Conservation (phyloP, 1,140 invertebrate genomes). For the Arctopsyche grandis region DNA sequence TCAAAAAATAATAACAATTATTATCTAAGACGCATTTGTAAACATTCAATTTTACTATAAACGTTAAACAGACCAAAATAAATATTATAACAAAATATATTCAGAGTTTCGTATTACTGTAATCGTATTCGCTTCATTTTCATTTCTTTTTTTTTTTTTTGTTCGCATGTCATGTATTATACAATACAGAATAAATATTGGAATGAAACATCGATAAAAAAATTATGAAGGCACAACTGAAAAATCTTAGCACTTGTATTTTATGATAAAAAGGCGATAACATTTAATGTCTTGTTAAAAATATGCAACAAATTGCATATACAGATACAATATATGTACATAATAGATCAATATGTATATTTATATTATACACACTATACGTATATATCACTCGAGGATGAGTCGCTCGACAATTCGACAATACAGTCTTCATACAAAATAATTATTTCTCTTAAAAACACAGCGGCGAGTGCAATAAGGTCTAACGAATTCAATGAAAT, state of each 20-base stretch:
- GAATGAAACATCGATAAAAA: slow-evolving; percentile 3
- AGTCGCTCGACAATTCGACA: slow-evolving; percentile 3
- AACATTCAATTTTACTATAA: no score
- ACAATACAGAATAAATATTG: background rate
- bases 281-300: background rate
- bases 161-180: background rate
- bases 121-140: no score
- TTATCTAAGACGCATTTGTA: no score
- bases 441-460: background rate
- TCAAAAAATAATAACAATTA: no score
- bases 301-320: background rate
- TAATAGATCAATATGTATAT: no score
- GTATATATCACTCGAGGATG: background rate
- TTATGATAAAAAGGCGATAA: slow-evolving; percentile 1
- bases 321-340: background rate
- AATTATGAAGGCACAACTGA: slow-evolving; percentile 27
- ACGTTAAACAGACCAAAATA: no score
- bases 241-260: slow-evolving; percentile 1
- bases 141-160: no score
- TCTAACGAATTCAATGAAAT: background rate
- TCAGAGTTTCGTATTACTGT: no score
- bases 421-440: slow-evolving; percentile 4
- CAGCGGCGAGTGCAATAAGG: background rate
- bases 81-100: no score
- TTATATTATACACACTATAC: no score